Percentiles rank a stretch among this genome's conserved stretches.
These are phyloP conservation scores for Luperina nickerlii DNA, from an alignment of 2,888 invertebrate species.

Conservation along the genomic window DNA sequence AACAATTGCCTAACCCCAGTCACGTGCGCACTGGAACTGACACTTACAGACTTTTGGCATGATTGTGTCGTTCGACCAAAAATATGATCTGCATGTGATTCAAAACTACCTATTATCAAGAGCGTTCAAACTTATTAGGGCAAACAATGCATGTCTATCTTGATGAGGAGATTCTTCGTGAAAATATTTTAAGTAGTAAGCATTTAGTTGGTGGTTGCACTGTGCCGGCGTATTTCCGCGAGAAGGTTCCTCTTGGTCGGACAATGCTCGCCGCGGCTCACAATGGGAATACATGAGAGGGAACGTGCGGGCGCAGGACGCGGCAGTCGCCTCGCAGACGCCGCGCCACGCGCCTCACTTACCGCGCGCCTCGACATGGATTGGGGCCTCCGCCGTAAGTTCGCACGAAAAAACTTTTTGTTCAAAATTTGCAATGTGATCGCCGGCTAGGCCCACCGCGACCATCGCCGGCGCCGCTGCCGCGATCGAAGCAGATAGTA, in stretches of 20 bases:
- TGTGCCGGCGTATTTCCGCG: constrained; percentile 70
- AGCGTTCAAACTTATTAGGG: neutral
- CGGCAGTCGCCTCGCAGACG: constrained; percentile 88
- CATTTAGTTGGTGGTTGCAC: constrained; percentile 56
- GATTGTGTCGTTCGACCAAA: constrained; percentile 10
- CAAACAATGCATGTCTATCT: constrained; percentile 3
- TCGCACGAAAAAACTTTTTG: constrained; percentile 75
- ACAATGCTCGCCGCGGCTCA: constrained; percentile 78
- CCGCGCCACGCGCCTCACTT: constrained; percentile 83
- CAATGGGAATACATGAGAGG: constrained; percentile 80
- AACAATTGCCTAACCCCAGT: constrained; percentile 3
- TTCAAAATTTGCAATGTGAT: constrained; percentile 65
- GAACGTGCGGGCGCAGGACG: constrained; percentile 85
- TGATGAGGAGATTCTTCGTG: constrained; percentile 33
- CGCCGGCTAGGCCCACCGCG: constrained; percentile 66
- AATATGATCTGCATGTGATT: constrained; percentile 23
- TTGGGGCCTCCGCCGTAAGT: constrained; percentile 90
- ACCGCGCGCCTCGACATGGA: constrained; percentile 84
- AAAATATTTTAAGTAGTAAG: constrained; percentile 49
- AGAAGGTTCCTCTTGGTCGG: constrained; percentile 73
- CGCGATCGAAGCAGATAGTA: constrained; percentile 86
- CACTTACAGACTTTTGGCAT: neutral
- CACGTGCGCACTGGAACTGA: neutral
- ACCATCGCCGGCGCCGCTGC: constrained; percentile 70
- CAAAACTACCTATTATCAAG: constrained; percentile 9